Percentiles rank a stretch among this genome's conserved stretches.
Conservation (phyloP, 1,140 invertebrate genomes). For the Cherax destructor region DNA sequence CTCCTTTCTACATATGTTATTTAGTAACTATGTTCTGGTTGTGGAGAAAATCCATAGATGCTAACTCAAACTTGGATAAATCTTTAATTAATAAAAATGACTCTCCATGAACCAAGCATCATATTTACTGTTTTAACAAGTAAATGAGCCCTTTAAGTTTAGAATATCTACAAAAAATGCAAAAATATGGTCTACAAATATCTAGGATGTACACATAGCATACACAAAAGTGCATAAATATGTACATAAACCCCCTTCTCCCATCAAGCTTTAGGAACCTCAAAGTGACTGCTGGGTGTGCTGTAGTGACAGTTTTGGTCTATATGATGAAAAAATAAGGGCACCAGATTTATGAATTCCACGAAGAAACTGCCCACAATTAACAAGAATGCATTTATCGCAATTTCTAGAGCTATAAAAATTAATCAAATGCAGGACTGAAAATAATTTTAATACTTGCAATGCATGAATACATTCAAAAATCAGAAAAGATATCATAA, state of each 20-base stretch:
- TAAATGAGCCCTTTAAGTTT: constrained; percentile 44
- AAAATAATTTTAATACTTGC: not conserved
- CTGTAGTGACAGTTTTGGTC: constrained; percentile 57
- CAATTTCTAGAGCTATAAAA: constrained; percentile 1
- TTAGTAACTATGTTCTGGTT: constrained; percentile 28
- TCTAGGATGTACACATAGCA: constrained; percentile 61
- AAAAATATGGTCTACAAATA: constrained; percentile 45
- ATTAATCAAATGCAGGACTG: not conserved
- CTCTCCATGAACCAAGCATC: not conserved
- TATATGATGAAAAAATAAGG: constrained; percentile 54
- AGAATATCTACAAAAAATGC: constrained; percentile 51
- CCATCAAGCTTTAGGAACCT: constrained; percentile 37
- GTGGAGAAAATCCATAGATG: not conserved
- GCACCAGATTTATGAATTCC: constrained; percentile 56
- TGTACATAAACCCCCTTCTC: constrained; percentile 56
- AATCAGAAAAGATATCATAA: not conserved
- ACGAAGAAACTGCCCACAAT: constrained; percentile 38
- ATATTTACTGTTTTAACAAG: constrained; percentile 51
- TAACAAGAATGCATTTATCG: not conserved
- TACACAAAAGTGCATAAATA: constrained; percentile 61
- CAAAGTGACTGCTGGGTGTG: constrained; percentile 62
- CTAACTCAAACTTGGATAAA: not conserved
- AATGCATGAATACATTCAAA: not conserved
- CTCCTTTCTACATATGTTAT: constrained; percentile 28
- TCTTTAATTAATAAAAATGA: not conserved